phyloP scores from a whole-genome alignment of 2,113 vertebrate species.

The Oncorhynchus clarkii region DNA sequence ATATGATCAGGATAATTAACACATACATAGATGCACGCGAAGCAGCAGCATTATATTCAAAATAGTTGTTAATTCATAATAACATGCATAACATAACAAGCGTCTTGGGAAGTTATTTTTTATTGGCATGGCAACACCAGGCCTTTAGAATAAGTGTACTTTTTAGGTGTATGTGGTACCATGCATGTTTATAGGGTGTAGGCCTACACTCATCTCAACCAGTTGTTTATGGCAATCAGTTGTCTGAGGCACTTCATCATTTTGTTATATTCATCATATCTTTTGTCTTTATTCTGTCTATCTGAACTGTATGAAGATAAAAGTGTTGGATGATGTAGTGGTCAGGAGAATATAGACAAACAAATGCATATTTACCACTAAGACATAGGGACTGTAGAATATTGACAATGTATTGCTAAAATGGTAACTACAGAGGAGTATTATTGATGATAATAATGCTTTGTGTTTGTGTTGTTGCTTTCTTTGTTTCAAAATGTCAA shows the following conservation, averaged over 20 bases:
- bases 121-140: background rate
- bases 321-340: background rate
- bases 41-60: slow-evolving; percentile 52
- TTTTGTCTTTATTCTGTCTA: background rate
- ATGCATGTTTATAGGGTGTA: too few species aligned
- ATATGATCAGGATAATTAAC: slow-evolving; percentile 49
- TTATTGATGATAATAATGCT: background rate
- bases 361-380: background rate
- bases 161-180: too few species aligned
- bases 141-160: too few species aligned
- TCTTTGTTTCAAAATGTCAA: slow-evolving; percentile 41
- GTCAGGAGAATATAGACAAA: background rate
- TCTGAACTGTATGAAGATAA: background rate
- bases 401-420: too few species aligned
- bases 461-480: slow-evolving; percentile 35
- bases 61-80: slow-evolving; percentile 30
- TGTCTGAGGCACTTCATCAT: background rate
- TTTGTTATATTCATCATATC: background rate
- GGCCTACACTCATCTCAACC: too few species aligned
- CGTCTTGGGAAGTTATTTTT: background rate
- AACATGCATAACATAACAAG: slow-evolving; percentile 6
- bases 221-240: background rate
- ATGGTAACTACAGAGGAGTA: too few species aligned
- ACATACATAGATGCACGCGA: slow-evolving; percentile 42
- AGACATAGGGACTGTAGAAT: too few species aligned